Base-by-base conservation (phyloP, 2,113 vertebrate species). In the Neotoma lepida region DNA sequence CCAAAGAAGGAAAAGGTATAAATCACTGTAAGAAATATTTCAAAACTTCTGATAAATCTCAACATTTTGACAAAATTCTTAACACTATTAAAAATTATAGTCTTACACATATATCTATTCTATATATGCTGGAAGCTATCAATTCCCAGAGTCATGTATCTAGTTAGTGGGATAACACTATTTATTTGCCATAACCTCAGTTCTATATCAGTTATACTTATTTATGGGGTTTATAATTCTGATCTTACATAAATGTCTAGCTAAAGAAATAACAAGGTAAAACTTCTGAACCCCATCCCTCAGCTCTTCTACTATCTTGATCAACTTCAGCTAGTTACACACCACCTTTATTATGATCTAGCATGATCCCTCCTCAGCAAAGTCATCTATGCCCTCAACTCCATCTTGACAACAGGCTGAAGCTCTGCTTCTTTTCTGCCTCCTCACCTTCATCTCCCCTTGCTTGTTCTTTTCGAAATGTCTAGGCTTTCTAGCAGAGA, bases 401-500 rank as follows among this genome's bases (percentile, higher is more conserved):
- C 97, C 73, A 98, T 96, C 90, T 98, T 98, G 77, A 98, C 98
- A 97, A 98, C 98, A n/a, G 97, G 97, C 86, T 97, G 96, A 98
- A 96, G 77, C 94, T 97, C 66, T 98, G 98, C 49, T 98, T 97
- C 95, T 98, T 99, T 28, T 99, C 98, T 5, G 97, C 94, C 85
- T 98, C 98, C 92, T 86, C 80, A 82, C 98, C 97, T 99, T 99
- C 70, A 97, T 89, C 6, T 99, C 98, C 98, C 8, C 98, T 98
- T 98, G 98, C 97, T 97, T 99, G 98, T 71, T 99, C 98, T 95
- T 98, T 98, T 98, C 97, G 99, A 99, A 96, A 98, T 98, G 96
- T 99, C 99, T 78, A 99, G 97, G 95, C 98, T 99, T 96, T 99
- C 98, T 97, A 99, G 97, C 82, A 99, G 98, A 90, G 98, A 98